phyloP scores from a whole-genome alignment of 1,140 invertebrate species.

The Sminthurinus signatus region DNA sequence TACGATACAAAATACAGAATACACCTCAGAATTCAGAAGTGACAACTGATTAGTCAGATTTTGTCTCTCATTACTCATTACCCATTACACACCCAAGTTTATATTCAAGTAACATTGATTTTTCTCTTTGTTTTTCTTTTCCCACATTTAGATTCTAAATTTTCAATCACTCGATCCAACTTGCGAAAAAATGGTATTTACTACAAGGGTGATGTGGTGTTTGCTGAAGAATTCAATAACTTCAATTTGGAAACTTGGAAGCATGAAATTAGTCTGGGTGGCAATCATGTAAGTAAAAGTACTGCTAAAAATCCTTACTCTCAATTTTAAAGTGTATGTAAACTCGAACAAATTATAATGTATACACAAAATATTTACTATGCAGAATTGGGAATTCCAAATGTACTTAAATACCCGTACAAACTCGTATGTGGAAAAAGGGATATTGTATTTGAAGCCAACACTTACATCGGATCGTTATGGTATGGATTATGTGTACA shows the following conservation, averaged over 20 bases:
- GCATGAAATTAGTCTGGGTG: slow-evolving; percentile 58
- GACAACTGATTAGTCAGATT: too few relatives aligned
- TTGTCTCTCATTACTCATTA: too few relatives aligned
- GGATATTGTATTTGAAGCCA: neutral
- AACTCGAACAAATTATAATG: neutral
- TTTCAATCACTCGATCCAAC: neutral
- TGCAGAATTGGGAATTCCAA: slow-evolving; percentile 64
- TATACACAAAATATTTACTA: slow-evolving; percentile 2
- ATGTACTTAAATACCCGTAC: slow-evolving; percentile 55
- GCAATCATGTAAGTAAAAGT: slow-evolving; percentile 54
- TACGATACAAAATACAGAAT: too few relatives aligned
- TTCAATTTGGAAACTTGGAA: slow-evolving; percentile 57
- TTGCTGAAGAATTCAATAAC: slow-evolving; percentile 57
- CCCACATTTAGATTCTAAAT: neutral
- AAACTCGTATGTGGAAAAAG: slow-evolving; percentile 47
- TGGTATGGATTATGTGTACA: neutral
- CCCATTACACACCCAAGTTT: too few relatives aligned
- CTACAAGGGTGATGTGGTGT: slow-evolving; percentile 54
- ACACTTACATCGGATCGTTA: neutral
- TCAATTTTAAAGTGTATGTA: neutral
- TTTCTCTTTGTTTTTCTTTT: too few relatives aligned
- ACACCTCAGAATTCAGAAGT: too few relatives aligned
- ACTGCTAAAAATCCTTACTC: neutral
- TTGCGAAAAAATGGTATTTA: neutral
- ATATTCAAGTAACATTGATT: too few relatives aligned